Evolutionary conservation across 2,888 invertebrate species (phyloP), one percentile per base, ranked within the genome.

Genomic region (Byasa hedistus): DNA sequence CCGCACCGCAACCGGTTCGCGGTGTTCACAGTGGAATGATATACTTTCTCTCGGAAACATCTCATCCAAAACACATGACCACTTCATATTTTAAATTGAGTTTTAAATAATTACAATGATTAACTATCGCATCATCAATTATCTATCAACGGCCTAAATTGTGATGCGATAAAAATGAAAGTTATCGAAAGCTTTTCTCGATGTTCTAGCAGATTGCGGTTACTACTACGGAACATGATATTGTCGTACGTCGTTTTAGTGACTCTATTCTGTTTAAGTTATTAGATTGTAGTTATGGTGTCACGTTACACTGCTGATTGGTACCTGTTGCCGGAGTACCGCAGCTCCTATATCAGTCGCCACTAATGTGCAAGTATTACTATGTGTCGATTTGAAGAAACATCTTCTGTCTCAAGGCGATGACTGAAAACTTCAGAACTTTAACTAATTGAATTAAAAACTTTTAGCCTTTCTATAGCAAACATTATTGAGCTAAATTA

Each of bases 21-120:
- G 75, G 83, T 83, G 89, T 89, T 85, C 82, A 87, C 85, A 75
- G 83, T 83, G 85, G 86, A 87, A 87, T 84, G 81, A 81, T 87
- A 87, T 82, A 89, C 90, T 91, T 91, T 90, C 90, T 87, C 87
- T 85, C 55, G 82, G 80, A 84, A 85, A 86, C 84, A 84, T 78
- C 77, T 79, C 78, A 75, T 71, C 75, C 75, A 73, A 78, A 78
- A 79, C 75, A 73, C 70, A 66, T 70, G 68, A 75, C 72, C 69
- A 71, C 74, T 72, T 77, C 75, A 80, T 78, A 21, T 79, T 80
- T 76, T 75, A 80, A 74, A 76, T 78, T 79, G 79, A 79, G 77
- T 74, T 75, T 39, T 76, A 76, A 79, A 80, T 85, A 79, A 84
- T 86, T 82, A 84, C 81, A 78, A 80, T 83, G 82, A 86, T 87